Conservation (phyloP, 2,888 invertebrate species). For the Chloroclysta siterata region DNA sequence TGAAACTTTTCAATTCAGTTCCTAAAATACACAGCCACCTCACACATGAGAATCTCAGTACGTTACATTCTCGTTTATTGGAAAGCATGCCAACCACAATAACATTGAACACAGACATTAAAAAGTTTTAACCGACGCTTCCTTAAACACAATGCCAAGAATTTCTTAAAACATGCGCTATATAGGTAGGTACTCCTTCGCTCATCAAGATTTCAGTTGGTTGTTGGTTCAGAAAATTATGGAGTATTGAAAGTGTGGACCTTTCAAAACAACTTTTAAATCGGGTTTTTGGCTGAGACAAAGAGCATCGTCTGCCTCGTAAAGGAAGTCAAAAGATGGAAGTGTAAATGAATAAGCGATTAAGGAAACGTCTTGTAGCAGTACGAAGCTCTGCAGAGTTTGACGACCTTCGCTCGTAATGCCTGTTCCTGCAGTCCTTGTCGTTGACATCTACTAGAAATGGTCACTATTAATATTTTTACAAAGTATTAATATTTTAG, state of each 20-base stretch:
- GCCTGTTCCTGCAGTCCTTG: constrained; percentile 52
- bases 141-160: constrained; percentile 30
- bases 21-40: constrained; percentile 2
- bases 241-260: constrained; percentile 32
- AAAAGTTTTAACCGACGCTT: constrained; percentile 28
- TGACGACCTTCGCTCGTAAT: constrained; percentile 65
- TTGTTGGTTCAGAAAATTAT: constrained; percentile 23
- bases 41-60: constrained; percentile 1
- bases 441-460: constrained; percentile 48
- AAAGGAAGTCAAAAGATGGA: constrained; percentile 44
- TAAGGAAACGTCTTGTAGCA: constrained; percentile 58
- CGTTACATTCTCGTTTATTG: constrained; percentile 9
- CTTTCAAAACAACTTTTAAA: constrained; percentile 45
- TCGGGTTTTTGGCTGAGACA: constrained; percentile 43
- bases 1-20: background rate
- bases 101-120: constrained; percentile 27
- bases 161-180: constrained; percentile 6
- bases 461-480: background rate
- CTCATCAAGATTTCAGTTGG: constrained; percentile 26
- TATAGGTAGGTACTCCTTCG: too few species aligned
- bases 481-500: background rate
- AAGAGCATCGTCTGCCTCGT: constrained; percentile 28
- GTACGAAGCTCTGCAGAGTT: constrained; percentile 55
- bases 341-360: constrained; percentile 55
- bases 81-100: constrained; percentile 14